These are phyloP conservation scores for Amia ocellicauda DNA, from an alignment of 2,113 vertebrate genomes.

Conservation along the genomic window DNA sequence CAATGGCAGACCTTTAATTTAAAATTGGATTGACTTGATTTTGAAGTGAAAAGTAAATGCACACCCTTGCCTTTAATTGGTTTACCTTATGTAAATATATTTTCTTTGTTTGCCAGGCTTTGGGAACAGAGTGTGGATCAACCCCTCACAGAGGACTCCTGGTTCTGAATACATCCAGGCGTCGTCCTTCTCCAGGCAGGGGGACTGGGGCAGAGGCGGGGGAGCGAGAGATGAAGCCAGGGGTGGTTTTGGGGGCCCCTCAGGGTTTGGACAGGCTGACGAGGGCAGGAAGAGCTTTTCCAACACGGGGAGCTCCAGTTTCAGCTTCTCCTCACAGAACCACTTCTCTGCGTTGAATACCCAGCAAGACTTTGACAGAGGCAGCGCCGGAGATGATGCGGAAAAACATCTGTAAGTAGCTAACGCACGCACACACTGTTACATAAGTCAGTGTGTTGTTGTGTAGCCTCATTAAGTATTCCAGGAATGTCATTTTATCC, in stretches of 20 bases:
- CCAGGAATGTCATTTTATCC: too few relatives aligned
- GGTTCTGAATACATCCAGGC: slow-evolving; percentile 70
- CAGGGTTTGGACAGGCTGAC: slow-evolving; percentile 35
- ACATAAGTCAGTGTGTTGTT: neutral
- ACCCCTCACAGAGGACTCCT: slow-evolving; percentile 64
- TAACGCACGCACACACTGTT: neutral
- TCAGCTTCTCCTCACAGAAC: slow-evolving; percentile 67
- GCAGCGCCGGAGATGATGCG: slow-evolving; percentile 66
- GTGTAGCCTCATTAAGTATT: neutral
- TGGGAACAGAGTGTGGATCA: slow-evolving; percentile 69
- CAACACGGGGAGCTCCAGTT: slow-evolving; percentile 44
- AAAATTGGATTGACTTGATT: too few relatives aligned
- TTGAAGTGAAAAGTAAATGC: too few relatives aligned
- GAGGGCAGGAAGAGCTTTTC: slow-evolving; percentile 29
- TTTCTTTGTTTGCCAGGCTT: slow-evolving; percentile 45
- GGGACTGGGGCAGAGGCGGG: slow-evolving; percentile 47
- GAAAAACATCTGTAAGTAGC: slow-evolving; percentile 76
- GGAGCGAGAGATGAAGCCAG: slow-evolving; percentile 59
- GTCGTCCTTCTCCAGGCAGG: slow-evolving; percentile 67
- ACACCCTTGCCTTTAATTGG: too few relatives aligned
- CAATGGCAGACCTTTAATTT: too few relatives aligned
- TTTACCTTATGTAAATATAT: too few relatives aligned
- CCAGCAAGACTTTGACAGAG: slow-evolving; percentile 37
- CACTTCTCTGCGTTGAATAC: slow-evolving; percentile 60
- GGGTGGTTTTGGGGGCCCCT: slow-evolving; percentile 46